A percentile compares a stretch with the other conserved stretches of the same genome.
Evolutionary conservation across 2,797 vertebrate genomes (phyloP).

Genomic region (Varecia variegata): DNA sequence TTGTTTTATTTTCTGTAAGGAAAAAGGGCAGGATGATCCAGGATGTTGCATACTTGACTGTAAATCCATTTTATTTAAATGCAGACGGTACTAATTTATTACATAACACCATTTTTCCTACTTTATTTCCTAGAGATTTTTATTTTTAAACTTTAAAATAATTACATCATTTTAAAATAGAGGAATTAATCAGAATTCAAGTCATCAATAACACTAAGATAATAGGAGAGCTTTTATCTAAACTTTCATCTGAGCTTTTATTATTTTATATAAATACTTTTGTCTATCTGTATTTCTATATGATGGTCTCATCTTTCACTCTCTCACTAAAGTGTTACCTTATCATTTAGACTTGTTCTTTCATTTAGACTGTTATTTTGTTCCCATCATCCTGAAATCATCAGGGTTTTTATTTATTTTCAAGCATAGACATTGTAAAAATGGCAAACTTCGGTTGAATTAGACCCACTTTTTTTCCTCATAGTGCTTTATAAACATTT

Average conservation of each 20-base stretch:
- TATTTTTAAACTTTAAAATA: conserved; percentile 32
- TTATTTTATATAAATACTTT: background rate
- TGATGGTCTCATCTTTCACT: background rate
- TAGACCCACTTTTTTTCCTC: background rate
- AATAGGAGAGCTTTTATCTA: background rate
- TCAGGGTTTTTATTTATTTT: background rate
- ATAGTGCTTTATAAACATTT: conserved; percentile 16
- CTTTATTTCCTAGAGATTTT: background rate
- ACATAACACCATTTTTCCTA: background rate
- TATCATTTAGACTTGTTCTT: background rate
- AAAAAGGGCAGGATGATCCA: background rate
- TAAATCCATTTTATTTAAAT: conserved; percentile 1
- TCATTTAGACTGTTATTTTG: background rate
- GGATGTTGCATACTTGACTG: background rate
- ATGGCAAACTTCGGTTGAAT: background rate
- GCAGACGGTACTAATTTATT: background rate
- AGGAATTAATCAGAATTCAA: background rate
- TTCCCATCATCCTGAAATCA: conserved; percentile 17
- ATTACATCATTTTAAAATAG: conserved; percentile 13
- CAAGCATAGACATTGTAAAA: background rate
- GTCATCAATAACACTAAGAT: background rate
- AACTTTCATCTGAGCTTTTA: background rate
- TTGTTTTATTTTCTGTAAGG: conserved; percentile 9
- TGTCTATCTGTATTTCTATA: conserved; percentile 7
- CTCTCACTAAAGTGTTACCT: background rate